These are phyloP conservation scores for Anniella stebbinsi DNA, from an alignment of 2,797 vertebrate genomes.

Conservation along the genomic window DNA sequence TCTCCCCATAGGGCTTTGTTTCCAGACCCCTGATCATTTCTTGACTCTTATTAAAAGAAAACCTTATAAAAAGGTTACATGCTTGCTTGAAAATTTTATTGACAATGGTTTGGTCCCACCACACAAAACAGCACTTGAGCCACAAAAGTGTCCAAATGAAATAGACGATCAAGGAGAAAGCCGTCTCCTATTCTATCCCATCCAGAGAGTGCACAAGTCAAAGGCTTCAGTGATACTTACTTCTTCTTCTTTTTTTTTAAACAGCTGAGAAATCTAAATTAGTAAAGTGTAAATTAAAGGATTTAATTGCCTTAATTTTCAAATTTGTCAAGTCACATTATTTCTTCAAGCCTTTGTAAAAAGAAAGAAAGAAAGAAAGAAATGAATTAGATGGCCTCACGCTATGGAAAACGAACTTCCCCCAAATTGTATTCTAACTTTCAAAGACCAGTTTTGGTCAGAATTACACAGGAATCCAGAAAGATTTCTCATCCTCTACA, in stretches of 20 bases:
- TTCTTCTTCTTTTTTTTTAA: conserved; percentile 59
- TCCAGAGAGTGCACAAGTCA: conserved; percentile 71
- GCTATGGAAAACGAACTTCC: conserved; percentile 62
- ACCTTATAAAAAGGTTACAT: conserved; percentile 63
- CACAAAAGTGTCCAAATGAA: conserved; percentile 81
- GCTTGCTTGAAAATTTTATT: conserved; percentile 97
- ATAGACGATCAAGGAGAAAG: conserved; percentile 75
- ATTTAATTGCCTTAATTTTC: conserved; percentile 73
- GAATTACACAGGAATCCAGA: conserved; percentile 61
- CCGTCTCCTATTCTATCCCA: conserved; percentile 56
- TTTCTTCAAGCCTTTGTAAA: conserved; percentile 77
- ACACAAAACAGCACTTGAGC: conserved; percentile 86
- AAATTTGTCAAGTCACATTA: conserved; percentile 75
- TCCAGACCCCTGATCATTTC: too few relatives aligned
- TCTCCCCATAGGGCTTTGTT: too few relatives aligned
- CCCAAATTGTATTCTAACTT: conserved; percentile 61
- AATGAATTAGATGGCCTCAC: conserved; percentile 68
- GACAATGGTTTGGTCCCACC: conserved; percentile 93
- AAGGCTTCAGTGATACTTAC: conserved; percentile 71
- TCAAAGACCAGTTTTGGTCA: conserved; percentile 65
- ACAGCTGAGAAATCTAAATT: conserved; percentile 71
- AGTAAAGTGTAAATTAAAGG: conserved; percentile 75
- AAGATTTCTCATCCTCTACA: conserved; percentile 57
- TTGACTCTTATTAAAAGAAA: not conserved
- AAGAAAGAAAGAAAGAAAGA: conserved; percentile 64